Conservation (phyloP, 2,113 vertebrate species). For the Panthera uncia region DNA sequence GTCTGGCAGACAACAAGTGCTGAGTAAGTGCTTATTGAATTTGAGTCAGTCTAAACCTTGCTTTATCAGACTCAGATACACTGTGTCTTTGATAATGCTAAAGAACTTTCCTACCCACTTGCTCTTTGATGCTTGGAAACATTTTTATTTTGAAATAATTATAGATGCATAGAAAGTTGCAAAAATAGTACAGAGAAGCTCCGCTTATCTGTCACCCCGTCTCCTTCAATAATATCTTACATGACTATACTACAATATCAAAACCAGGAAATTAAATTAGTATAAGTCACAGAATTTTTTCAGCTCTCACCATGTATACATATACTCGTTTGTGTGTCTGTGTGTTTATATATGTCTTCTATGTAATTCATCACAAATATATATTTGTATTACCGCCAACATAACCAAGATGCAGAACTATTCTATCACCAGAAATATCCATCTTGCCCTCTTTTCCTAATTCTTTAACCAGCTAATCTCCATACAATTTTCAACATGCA, state of each 20-base stretch:
- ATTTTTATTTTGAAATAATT: neutral
- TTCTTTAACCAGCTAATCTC: neutral
- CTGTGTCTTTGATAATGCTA: neutral
- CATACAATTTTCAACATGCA: neutral
- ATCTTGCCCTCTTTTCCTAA: neutral
- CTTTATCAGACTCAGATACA: neutral
- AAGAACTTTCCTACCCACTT: neutral
- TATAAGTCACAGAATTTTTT: neutral
- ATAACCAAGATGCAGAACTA: neutral
- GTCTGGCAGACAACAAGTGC: neutral
- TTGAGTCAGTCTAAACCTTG: neutral
- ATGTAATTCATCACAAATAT: neutral
- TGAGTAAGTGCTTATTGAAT: neutral
- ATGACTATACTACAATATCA: neutral
- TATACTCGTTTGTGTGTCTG: neutral
- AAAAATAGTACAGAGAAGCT: neutral
- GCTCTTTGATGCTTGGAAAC: neutral
- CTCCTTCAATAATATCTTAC: neutral
- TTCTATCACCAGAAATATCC: neutral
- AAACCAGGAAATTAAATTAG: conserved; percentile 5
- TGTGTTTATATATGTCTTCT: neutral
- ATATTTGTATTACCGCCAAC: neutral
- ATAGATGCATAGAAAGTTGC: neutral
- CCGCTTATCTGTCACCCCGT: neutral
- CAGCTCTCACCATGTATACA: neutral